phyloP scores from a whole-genome alignment of 2,888 invertebrate species.

The Drosophila peninsularis region DNA sequence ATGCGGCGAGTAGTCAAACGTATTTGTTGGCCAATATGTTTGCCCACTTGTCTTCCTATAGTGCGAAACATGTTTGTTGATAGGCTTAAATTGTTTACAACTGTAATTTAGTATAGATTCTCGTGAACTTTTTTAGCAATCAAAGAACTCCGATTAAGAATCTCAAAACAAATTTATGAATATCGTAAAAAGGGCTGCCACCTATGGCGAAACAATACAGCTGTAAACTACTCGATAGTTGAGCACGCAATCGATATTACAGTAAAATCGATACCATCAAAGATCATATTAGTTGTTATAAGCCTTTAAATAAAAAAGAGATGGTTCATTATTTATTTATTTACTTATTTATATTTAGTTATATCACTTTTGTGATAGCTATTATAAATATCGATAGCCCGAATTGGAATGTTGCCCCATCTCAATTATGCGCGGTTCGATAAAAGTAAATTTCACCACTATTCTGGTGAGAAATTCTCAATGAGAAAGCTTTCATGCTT shows the following conservation, averaged over 20 bases:
- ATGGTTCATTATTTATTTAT: not conserved
- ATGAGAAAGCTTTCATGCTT: conserved; percentile 41
- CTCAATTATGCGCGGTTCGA: conserved; percentile 27
- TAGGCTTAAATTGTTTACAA: not conserved
- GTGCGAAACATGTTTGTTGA: conserved; percentile 64
- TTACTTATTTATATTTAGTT: not conserved
- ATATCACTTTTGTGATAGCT: not conserved
- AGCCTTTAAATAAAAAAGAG: not conserved
- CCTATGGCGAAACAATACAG: not conserved
- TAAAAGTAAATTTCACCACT: not conserved
- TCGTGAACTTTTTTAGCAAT: conserved; percentile 3
- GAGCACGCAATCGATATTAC: conserved; percentile 16
- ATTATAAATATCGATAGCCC: not conserved
- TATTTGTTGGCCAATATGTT: conserved; percentile 48
- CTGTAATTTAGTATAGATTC: conserved; percentile 14
- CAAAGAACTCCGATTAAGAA: conserved; percentile 17
- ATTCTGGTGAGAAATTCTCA: conserved; percentile 1
- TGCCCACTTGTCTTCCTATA: conserved; percentile 50
- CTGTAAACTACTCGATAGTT: conserved; percentile 1
- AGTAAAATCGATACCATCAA: no score
- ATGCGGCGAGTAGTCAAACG: conserved; percentile 48
- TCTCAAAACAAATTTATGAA: conserved; percentile 33
- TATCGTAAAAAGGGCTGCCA: conserved; percentile 32
- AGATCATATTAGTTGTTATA: not conserved
- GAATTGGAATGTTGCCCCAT: not conserved